Base-by-base conservation (phyloP, 2,797 vertebrate genomes). In the Propithecus perrieri region DNA sequence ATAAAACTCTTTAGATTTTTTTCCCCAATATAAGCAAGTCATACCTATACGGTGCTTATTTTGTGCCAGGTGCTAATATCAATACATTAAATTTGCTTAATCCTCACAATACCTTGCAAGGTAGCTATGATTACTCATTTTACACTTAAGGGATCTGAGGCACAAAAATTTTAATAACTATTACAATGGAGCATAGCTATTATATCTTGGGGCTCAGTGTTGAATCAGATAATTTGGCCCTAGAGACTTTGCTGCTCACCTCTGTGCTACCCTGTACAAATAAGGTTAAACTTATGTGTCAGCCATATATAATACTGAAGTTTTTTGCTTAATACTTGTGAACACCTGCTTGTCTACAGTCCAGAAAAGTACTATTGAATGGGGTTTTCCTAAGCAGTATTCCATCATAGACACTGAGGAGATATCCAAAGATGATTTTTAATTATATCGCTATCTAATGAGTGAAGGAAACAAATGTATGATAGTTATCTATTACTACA, bases 271-370 rank as follows among this genome's bases (percentile, higher is more conserved):
- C 30, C 69, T 79, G 3, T 75, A 63, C 63, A 15, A n/a, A 2
- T 48, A 78, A 80, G n/a, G 18, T 41, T 88, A 92, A 84, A 33
- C 9, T 33, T 67, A 0, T 1, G 26, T 17, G 9, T 81, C 63
- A 12, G 15, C 24, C 46, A 55, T 57, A 65, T 57, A 65, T 59
- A 53, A 76, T 33, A 55, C 33, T 59, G 1, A 46, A 72, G 9
- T 69, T n/a, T 38, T 85, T 83, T 92, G 48, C 38, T 86, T 74
- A 13, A 18, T 80, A n/a, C 30, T 79, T 94, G 53, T 18, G 38
- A 94, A 6, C 15, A 46, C 35, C 83, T 86, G 35, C 5, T 78
- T 61, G 26, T 55, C n/a, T 33, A 10, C 17, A 65, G 11, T 18
- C 43, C 65, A 67, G 65, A 41, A 53, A 65, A 38, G 2, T 38